Percentiles rank a stretch among this genome's conserved stretches.
These are phyloP conservation scores for Papilio aristodemus DNA, from an alignment of 1,140 invertebrate genomes.

Conservation along the genomic window DNA sequence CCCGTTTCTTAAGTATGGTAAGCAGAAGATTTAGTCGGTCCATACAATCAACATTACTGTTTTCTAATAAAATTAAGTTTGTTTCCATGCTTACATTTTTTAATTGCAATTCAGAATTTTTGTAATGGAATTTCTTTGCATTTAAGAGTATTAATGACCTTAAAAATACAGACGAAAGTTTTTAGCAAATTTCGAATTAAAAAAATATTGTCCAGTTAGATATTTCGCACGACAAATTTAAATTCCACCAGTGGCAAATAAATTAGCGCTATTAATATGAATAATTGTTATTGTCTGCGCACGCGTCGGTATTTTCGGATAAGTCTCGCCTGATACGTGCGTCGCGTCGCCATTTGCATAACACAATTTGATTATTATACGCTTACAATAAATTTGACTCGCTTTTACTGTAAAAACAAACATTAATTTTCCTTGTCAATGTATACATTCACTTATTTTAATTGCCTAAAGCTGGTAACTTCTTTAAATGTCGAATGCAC, in stretches of 20 bases:
- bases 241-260: constrained; percentile 20
- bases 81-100: not conserved
- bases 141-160: too few species aligned
- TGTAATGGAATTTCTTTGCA: too few species aligned
- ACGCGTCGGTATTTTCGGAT: constrained; percentile 18
- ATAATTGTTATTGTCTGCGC: constrained; percentile 11
- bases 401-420: constrained; percentile 28
- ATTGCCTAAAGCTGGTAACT: not conserved
- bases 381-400: constrained; percentile 19
- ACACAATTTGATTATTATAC: constrained; percentile 17
- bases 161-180: not conserved
- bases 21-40: too few species aligned
- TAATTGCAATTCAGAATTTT: not conserved
- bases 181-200: not conserved
- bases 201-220: constrained; percentile 3
- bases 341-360: constrained; percentile 1
- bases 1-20: too few species aligned
- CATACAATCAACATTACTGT: too few species aligned
- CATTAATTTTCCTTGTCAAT: not conserved
- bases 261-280: constrained; percentile 22
- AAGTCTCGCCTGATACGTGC: not conserved
- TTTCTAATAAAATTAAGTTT: not conserved
- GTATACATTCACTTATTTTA: constrained; percentile 6
- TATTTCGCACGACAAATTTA: not conserved
- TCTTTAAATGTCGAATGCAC: not conserved